Base-by-base conservation (phyloP, 1,140 invertebrate species). In the Gryon sp. region DNA sequence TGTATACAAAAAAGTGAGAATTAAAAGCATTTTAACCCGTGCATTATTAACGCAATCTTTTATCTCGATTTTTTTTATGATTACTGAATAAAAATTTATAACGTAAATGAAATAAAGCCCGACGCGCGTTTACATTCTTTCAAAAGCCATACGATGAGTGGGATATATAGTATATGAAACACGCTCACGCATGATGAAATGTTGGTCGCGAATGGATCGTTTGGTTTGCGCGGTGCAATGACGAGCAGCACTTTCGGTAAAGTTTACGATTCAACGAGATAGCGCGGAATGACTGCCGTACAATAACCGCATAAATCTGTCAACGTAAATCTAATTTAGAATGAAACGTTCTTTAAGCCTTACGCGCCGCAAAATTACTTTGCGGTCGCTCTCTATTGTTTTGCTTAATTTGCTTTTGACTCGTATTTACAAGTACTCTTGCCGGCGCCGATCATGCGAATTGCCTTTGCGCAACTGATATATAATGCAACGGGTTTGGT, bases 271-370 rank as follows among this genome's bases (percentile, higher is more conserved):
- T 68, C 55, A 48, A 48, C 45, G 22, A 60, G 46, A 55, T 68
- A 68, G 18, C 24, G 19, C 32, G 12, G 20, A 68, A 60, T 43
- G 40, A 48, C 48, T 20, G 38, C 30, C 30, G 65, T 45, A 53
- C 66, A 65, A 65, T 63, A 63, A 63, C 53, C 24, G 20, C 65
- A 28, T 57, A 60, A 69, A 65, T 63, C 60, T 76, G 73, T 76
- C 73, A 45, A 36, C 73, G 48, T 76, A 76, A 76, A 76, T 76
- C 63, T 76, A 76, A 76, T 76, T 69, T 63, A 53, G 57, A 69
- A 76, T 76, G 57, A 68, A n/a, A 76, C 48, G 43, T 76, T 69
- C 43, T 69, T 72, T 55, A 59, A 65, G 59, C 34, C 36, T 53
- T 41, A 41, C 30, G 59, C 43, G 59, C 28, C 18, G 38, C 46